These are phyloP conservation scores for Aspidoscelis tigris DNA, from an alignment of 2,113 vertebrate species.

Conservation along the genomic window DNA sequence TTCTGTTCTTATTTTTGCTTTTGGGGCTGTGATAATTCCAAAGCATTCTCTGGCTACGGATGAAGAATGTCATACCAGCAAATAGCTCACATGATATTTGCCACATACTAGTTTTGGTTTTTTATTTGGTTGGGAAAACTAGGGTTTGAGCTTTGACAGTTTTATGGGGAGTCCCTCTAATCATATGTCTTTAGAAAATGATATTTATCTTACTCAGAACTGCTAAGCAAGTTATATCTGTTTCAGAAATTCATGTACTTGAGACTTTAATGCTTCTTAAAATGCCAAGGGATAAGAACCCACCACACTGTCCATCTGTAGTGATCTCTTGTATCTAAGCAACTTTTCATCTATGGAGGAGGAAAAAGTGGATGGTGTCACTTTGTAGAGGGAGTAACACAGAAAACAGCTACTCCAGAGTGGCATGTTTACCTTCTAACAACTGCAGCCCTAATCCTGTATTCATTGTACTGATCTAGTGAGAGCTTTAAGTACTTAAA, in stretches of 20 bases:
- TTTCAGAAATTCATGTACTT: slow-evolving; percentile 14
- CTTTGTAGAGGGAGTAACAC: slow-evolving; percentile 43
- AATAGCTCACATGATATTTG: slow-evolving; percentile 20
- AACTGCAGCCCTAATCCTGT: slow-evolving; percentile 3
- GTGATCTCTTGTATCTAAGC: slow-evolving; percentile 3
- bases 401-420: slow-evolving; percentile 5
- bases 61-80: slow-evolving; percentile 29
- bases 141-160: neutral
- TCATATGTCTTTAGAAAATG: neutral
- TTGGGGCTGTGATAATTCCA: slow-evolving; percentile 12
- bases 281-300: slow-evolving; percentile 1
- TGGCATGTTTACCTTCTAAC: slow-evolving; percentile 26
- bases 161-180: neutral
- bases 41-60: slow-evolving; percentile 48
- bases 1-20: neutral
- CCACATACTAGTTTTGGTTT: slow-evolving; percentile 17
- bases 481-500: slow-evolving; percentile 24
- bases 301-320: neutral
- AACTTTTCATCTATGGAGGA: slow-evolving; percentile 29
- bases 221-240: neutral
- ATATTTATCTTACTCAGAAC: neutral
- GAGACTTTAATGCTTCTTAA: slow-evolving; percentile 10
- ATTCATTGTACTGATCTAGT: neutral
- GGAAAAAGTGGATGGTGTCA: slow-evolving; percentile 29
- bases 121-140: neutral